A percentile compares a stretch with the other conserved stretches of the same genome.
phyloP scores from a whole-genome alignment of 2,888 invertebrate genomes.

The Rhagium mordax region DNA sequence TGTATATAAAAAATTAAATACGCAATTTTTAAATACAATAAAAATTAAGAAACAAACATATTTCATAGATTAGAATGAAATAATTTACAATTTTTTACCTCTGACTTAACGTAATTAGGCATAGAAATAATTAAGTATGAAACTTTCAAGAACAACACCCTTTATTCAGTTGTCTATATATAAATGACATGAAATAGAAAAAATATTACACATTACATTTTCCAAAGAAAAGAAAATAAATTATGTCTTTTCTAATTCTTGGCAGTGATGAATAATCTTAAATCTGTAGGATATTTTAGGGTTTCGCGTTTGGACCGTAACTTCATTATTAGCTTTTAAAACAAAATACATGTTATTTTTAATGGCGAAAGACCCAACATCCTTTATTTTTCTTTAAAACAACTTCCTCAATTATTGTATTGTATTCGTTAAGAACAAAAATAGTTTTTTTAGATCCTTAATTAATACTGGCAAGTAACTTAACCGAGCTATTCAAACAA shows the following conservation, averaged over 20 bases:
- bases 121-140: too few species aligned
- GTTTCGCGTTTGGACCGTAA: background rate
- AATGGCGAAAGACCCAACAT: slow-evolving; percentile 5
- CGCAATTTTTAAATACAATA: too few species aligned
- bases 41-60: too few species aligned
- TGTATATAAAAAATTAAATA: too few species aligned
- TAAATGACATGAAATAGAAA: too few species aligned
- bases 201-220: too few species aligned
- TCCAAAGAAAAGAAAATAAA: background rate
- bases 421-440: slow-evolving; percentile 10
- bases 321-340: background rate
- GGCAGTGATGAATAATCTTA: background rate
- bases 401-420: slow-evolving; percentile 24
- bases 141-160: too few species aligned
- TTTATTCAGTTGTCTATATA: too few species aligned
- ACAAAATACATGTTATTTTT: slow-evolving; percentile 9
- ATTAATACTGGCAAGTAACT: background rate
- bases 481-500: background rate
- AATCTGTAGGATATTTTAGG: background rate
- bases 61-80: too few species aligned
- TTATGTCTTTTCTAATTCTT: background rate
- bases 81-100: too few species aligned
- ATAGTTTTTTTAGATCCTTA: slow-evolving; percentile 7
- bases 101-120: too few species aligned
- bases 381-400: slow-evolving; percentile 19